phyloP scores from a whole-genome alignment of 2,888 invertebrate species.

The Gibbula magus region DNA sequence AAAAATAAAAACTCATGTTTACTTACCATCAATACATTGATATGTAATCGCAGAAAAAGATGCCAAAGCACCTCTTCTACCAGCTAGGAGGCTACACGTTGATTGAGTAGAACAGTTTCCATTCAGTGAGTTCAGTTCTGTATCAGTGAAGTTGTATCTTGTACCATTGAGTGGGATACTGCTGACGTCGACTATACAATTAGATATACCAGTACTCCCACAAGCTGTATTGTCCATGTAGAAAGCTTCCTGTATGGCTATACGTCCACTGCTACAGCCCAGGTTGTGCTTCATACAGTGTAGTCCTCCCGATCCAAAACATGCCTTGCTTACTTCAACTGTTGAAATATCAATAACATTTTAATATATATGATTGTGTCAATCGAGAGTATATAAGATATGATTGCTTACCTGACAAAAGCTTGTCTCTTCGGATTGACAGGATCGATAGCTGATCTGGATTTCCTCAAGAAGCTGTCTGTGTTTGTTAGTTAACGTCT shows the following conservation, averaged over 20 bases:
- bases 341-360: too few species aligned
- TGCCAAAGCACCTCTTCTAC: background rate
- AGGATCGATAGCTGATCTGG: too few species aligned
- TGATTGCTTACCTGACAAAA: too few species aligned
- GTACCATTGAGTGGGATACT: background rate
- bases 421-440: too few species aligned
- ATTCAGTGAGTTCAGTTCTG: background rate
- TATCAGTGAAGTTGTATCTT: background rate
- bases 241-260: background rate
- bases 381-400: too few species aligned
- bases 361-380: too few species aligned
- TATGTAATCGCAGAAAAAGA: background rate
- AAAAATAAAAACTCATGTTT: background rate
- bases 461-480: too few species aligned
- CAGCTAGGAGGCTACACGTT: background rate
- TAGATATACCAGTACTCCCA: background rate
- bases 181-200: background rate
- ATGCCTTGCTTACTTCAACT: too few species aligned
- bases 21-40: background rate
- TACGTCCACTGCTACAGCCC: background rate
- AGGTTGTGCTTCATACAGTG: background rate
- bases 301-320: too few species aligned
- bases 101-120: background rate
- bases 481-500: too few species aligned
- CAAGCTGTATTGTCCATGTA: background rate